These are phyloP conservation scores for Drosophila saltans DNA, from an alignment of 1,140 invertebrate species.

Conservation along the genomic window DNA sequence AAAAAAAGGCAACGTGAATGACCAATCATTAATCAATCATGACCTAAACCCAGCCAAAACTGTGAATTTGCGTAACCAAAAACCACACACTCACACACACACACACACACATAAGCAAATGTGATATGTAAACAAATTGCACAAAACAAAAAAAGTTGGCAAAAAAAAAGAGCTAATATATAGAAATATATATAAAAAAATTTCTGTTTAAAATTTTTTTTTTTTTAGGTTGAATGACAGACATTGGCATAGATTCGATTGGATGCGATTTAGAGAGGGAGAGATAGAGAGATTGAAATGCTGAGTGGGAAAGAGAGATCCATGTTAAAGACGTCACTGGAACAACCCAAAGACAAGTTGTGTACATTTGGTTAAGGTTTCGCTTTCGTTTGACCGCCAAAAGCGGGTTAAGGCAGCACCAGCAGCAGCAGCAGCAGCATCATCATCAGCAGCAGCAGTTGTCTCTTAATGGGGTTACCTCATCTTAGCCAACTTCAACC, in stretches of 20 bases:
- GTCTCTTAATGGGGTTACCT: conserved; percentile 20
- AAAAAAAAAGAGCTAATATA: neutral
- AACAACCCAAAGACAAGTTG: conserved; percentile 13
- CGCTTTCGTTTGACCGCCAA: conserved; percentile 24
- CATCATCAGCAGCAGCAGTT: neutral
- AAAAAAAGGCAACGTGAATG: neutral
- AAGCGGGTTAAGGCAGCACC: conserved; percentile 7
- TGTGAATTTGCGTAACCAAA: conserved; percentile 12
- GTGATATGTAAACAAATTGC: conserved; percentile 10
- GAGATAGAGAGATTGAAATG: neutral
- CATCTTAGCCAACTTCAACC: conserved; percentile 10
- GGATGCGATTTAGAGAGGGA: neutral
- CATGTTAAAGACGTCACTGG: conserved; percentile 14
- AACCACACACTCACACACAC: neutral
- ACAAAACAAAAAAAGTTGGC: conserved; percentile 10
- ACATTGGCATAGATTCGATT: conserved; percentile 21
- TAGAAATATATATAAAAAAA: neutral
- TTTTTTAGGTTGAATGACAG: conserved; percentile 17
- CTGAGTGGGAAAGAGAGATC: neutral
- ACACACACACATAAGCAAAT: neutral
- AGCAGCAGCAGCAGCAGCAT: neutral
- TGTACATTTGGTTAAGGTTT: conserved; percentile 7
- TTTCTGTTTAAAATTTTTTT: neutral
- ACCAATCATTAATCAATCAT: conserved; percentile 19
- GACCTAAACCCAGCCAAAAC: conserved; percentile 8